A percentile compares a stretch with the other conserved stretches of the same genome.
phyloP scores from a whole-genome alignment of 2,888 invertebrate genomes.

The Malachius bipustulatus region DNA sequence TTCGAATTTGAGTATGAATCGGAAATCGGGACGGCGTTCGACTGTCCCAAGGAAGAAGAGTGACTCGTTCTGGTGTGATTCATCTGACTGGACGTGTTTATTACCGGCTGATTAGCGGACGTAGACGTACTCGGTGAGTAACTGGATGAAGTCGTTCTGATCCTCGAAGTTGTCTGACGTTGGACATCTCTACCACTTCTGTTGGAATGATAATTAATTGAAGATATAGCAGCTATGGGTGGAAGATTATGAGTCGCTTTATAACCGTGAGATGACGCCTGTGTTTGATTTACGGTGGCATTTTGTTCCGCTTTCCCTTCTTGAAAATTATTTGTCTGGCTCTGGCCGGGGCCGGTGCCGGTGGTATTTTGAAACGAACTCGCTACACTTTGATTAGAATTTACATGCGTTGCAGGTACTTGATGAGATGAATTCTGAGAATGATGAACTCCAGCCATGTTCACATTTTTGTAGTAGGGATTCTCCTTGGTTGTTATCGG shows the following conservation, averaged over 20 bases:
- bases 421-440: slow-evolving; percentile 16
- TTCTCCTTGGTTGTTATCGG: slow-evolving; percentile 9
- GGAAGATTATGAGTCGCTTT: slow-evolving; percentile 41
- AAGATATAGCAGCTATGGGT: slow-evolving; percentile 41
- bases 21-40: too few relatives aligned
- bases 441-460: slow-evolving; percentile 14
- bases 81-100: slow-evolving; percentile 8
- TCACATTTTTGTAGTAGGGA: slow-evolving; percentile 17
- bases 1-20: not conserved
- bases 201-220: slow-evolving; percentile 37
- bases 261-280: slow-evolving; percentile 22
- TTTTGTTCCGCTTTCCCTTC: not conserved
- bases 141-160: slow-evolving; percentile 12
- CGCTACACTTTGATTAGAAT: not conserved
- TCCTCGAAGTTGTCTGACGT: slow-evolving; percentile 20
- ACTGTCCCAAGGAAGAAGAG: not conserved
- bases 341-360: not conserved
- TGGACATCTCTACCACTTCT: slow-evolving; percentile 30
- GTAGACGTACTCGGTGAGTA: slow-evolving; percentile 15
- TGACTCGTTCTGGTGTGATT: not conserved
- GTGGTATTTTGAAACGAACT: not conserved
- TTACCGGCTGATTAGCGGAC: slow-evolving; percentile 8
- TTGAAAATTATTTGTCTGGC: too few relatives aligned
- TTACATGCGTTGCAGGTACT: not conserved
- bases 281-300: slow-evolving; percentile 11